Evolutionary conservation across 2,113 vertebrate species (phyloP).

Genomic region (Apistogramma diplotaenia): DNA sequence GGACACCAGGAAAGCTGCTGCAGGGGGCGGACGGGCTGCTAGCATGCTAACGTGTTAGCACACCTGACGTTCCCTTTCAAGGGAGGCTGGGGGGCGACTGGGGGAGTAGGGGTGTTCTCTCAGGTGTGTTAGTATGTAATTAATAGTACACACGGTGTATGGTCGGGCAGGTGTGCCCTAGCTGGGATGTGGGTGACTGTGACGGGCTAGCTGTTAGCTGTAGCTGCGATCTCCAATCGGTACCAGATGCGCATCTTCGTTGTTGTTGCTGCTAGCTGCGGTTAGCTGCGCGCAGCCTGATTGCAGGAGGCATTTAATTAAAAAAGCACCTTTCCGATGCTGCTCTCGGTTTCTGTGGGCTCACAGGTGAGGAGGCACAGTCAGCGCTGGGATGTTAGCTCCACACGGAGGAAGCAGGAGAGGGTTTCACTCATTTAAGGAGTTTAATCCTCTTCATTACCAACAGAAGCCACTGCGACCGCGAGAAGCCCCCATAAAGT

Average conservation of each 20-base stretch:
- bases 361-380: not conserved
- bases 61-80: not conserved
- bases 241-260: conserved; percentile 43
- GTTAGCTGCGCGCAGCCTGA: not conserved
- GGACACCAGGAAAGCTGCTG: conserved; percentile 50
- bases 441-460: not conserved
- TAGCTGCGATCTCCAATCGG: conserved; percentile 3
- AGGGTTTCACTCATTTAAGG: not conserved
- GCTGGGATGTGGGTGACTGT: not conserved
- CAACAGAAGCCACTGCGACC: not conserved
- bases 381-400: no score
- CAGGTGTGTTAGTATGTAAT: not conserved
- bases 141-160: not conserved
- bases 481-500: not conserved
- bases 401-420: no score
- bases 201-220: conserved; percentile 14
- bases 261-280: conserved; percentile 4
- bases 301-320: not conserved
- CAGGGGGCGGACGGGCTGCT: conserved; percentile 24
- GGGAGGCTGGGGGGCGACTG: not conserved
- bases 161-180: not conserved
- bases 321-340: not conserved
- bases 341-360: not conserved
- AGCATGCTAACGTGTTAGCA: conserved; percentile 50
- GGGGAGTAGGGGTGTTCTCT: not conserved